Percentiles rank a stretch among this genome's conserved stretches.
phyloP scores from a whole-genome alignment of 1,140 invertebrate species.

The Temnothorax longispinosus region DNA sequence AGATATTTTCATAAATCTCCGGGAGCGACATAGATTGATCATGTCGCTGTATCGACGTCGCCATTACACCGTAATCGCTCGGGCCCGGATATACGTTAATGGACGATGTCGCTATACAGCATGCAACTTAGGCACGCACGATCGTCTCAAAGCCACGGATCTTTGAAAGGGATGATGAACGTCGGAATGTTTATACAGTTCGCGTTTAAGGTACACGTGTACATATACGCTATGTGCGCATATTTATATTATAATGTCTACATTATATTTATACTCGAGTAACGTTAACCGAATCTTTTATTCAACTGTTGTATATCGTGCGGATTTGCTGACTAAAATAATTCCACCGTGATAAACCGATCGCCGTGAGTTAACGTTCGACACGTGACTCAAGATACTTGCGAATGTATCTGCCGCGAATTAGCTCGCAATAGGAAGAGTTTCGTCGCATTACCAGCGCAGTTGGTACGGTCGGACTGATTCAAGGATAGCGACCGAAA shows the following conservation, averaged over 20 bases:
- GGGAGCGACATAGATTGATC: conserved; percentile 59
- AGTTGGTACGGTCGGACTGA: conserved; percentile 55
- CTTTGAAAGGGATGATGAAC: neutral
- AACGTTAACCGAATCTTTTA: neutral
- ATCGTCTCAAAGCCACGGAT: neutral
- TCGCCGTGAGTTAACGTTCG: neutral
- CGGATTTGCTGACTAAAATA: neutral
- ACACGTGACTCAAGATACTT: neutral
- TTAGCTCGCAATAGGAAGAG: conserved; percentile 66
- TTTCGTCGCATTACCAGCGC: conserved; percentile 66
- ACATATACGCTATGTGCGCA: no score
- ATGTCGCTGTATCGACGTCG: conserved; percentile 54
- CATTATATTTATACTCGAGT: neutral
- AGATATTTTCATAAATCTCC: conserved; percentile 73
- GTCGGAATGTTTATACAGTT: neutral
- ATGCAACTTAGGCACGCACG: conserved; percentile 5
- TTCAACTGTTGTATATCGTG: neutral
- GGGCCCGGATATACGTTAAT: conserved; percentile 51
- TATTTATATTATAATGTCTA: neutral
- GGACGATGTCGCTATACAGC: conserved; percentile 30
- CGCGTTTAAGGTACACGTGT: neutral
- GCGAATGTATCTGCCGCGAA: conserved; percentile 55
- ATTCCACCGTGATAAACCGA: neutral
- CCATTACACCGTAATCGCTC: conserved; percentile 59
- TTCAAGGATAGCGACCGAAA: conserved; percentile 34